Conservation (phyloP, 2,113 vertebrate genomes). For the Psilopsiagon aurifrons region DNA sequence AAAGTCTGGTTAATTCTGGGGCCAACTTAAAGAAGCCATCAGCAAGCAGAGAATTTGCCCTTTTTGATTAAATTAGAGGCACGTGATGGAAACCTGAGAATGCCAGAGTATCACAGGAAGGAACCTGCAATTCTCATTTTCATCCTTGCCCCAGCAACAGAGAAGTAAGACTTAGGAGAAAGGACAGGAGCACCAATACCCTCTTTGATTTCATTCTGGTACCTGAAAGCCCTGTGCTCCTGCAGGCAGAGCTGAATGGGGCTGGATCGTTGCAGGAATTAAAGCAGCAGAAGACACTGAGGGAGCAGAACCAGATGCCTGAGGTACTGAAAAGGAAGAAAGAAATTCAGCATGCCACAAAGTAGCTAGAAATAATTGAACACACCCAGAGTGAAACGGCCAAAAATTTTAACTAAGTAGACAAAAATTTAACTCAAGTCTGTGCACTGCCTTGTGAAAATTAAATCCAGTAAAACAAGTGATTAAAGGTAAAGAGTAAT, state of each 20-base stretch:
- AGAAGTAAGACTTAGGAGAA: background rate
- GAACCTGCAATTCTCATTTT: background rate
- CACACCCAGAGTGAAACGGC: background rate
- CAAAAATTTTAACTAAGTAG: background rate
- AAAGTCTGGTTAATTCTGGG: background rate
- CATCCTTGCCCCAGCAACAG: background rate
- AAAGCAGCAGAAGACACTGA: slow-evolving; percentile 78
- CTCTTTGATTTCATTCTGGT: background rate
- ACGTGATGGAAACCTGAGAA: background rate
- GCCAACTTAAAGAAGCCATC: background rate
- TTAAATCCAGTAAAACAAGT: background rate
- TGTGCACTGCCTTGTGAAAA: background rate
- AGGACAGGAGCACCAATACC: background rate
- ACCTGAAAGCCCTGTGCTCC: slow-evolving; percentile 89
- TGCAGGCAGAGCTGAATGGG: slow-evolving; percentile 77
- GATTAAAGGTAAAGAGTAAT: background rate
- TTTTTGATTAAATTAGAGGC: background rate
- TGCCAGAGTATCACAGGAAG: background rate
- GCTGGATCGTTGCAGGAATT: slow-evolving; percentile 76
- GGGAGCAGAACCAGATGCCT: slow-evolving; percentile 66
- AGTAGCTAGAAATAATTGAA: background rate
- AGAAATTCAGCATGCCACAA: background rate
- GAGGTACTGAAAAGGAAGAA: slow-evolving; percentile 71
- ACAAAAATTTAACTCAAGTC: background rate
- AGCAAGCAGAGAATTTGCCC: background rate